Percentiles rank a stretch among this genome's conserved stretches.
Evolutionary conservation across 2,113 vertebrate species (phyloP).

Genomic region (Cyanoramphus novaezelandiae): DNA sequence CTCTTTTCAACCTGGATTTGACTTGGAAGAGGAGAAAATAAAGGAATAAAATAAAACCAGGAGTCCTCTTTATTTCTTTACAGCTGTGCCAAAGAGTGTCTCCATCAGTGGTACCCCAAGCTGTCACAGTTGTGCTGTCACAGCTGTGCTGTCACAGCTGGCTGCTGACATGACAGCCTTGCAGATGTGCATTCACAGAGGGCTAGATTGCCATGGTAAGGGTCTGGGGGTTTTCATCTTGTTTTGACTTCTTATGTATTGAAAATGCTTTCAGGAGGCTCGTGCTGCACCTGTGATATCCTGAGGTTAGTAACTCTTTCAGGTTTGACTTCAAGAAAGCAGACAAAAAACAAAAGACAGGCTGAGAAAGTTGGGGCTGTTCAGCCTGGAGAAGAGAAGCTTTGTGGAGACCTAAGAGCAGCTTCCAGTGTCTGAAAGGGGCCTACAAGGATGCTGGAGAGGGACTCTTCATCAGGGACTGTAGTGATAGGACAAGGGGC

Average conservation of each 20-base stretch:
- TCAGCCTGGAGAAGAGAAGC: neutral
- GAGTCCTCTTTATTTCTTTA: neutral
- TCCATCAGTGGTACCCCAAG: neutral
- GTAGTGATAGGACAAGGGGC: neutral
- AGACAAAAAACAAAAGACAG: neutral
- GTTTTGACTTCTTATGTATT: neutral
- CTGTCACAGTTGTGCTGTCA: neutral
- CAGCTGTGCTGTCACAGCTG: neutral
- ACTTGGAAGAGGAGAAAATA: neutral
- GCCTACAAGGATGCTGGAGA: neutral
- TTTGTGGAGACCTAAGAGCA: neutral
- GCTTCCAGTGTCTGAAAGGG: neutral
- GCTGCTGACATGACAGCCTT: neutral
- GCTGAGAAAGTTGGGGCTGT: neutral
- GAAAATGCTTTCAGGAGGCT: neutral
- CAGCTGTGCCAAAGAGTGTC: neutral
- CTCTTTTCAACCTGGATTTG: conserved; percentile 51
- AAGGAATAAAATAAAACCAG: neutral
- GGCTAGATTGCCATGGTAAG: neutral
- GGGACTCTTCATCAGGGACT: neutral
- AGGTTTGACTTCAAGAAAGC: neutral
- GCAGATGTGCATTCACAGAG: neutral
- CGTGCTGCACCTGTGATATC: neutral
- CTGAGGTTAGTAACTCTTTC: conserved; percentile 15
- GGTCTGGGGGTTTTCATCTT: no score